Evolutionary conservation across 2,797 vertebrate genomes (phyloP), one percentile per base, ranked within the genome.

Genomic region (Chelidonichthys spinosus): DNA sequence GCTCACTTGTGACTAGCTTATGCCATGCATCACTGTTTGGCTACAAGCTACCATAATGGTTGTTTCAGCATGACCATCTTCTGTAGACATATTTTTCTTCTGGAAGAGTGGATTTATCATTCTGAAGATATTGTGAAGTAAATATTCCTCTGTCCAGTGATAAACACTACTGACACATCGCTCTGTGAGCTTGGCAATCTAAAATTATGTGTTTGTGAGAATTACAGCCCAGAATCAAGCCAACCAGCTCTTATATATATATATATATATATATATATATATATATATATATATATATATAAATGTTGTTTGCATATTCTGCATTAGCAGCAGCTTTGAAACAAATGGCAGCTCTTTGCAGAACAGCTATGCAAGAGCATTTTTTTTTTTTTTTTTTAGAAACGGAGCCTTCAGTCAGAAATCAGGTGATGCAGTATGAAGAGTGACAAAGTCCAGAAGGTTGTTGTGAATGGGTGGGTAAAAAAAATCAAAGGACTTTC

Each of bases 171-270:
- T 82, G 81, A 86, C 84, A 89, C 66, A 58, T 81, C 66, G 46
- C 70, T 88, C 62, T 79, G 40, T 69, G 69, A 71, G 83, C 72
- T 59, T 56, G 72, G 67, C 69, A 33, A 86, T 83, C 81, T 71
- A 74, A 88, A 89, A 87, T 90, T 79, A 89, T 92, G 87, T 88
- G 74, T 90, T 88, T 89, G 68, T 76, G 83, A 82, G 68, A 59
- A 74, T 81, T 88, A 81, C 78, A 72, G 71, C 79, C 66, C 50
- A 72, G 63, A 77, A 71, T 68, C 65, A 82, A 66, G 71, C 63
- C 76, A 59, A 68, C 68, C 67, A 46, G 53, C 46, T 49, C 33
- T 37, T 72, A 76, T 61, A 74, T 71, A 25, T 25, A 25, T 25
- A 25, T 25, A 25, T 25, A 25, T 25, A 25, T 25, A 25, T 25